These are phyloP conservation scores for Conus ventricosus DNA, from an alignment of 1,140 invertebrate genomes.

Conservation along the genomic window DNA sequence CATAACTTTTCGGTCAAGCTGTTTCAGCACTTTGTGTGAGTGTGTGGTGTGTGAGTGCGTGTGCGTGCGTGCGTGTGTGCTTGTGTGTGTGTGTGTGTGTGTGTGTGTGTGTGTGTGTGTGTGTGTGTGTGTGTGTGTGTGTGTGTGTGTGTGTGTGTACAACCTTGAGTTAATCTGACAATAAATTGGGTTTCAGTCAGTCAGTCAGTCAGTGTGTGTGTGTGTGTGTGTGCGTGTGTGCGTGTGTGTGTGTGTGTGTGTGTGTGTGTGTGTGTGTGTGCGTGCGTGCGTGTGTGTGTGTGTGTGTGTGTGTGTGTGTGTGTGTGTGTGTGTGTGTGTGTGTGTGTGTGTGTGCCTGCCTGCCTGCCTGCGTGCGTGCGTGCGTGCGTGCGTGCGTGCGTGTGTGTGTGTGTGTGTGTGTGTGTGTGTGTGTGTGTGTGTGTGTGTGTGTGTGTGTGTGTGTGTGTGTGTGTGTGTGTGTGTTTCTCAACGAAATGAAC, in stretches of 20 bases:
- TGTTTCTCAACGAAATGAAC: too few species aligned
- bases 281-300: not conserved
- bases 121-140: not conserved
- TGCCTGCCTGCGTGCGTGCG: slow-evolving; percentile 7
- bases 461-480: not conserved
- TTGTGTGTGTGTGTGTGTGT: too few species aligned
- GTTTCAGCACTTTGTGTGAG: too few species aligned
- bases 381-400: too few species aligned
- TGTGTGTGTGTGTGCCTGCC: not conserved
- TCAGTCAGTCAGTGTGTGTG: not conserved
- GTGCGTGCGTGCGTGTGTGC: too few species aligned
- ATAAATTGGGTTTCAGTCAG: not conserved
- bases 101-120: too few species aligned
- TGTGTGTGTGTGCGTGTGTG: not conserved
- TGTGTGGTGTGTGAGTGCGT: not conserved
- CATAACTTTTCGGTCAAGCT: too few species aligned
- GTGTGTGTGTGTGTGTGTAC: not conserved
- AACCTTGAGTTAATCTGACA: too few species aligned
- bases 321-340: too few species aligned
- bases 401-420: too few species aligned
- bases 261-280: not conserved
- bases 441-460: not conserved
- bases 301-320: not conserved
- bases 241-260: not conserved
- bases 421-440: too few species aligned